Conservation (phyloP, 53 echinoderm and acorn worm genomes). For the Zoroaster sp. region DNA sequence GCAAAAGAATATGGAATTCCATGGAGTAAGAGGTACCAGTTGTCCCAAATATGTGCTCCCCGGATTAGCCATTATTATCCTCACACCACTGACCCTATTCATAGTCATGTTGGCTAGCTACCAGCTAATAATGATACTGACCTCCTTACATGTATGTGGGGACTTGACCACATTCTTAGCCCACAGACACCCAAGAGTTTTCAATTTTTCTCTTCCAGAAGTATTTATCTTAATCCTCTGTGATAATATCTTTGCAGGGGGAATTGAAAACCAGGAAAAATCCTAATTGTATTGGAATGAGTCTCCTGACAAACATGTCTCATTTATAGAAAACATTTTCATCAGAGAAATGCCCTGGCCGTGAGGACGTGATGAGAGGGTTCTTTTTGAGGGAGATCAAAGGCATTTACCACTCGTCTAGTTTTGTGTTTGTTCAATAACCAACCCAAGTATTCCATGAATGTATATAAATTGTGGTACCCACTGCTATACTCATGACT, state of each 20-base stretch:
- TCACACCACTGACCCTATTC: not conserved
- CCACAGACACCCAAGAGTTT: not conserved
- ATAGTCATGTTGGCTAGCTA: too few species aligned
- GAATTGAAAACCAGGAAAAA: not conserved
- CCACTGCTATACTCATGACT: too few species aligned
- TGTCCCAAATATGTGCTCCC: not conserved
- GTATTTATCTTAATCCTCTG: not conserved
- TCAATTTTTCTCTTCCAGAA: not conserved
- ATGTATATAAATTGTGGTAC: too few species aligned
- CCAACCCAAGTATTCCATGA: too few species aligned
- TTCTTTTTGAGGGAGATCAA: too few species aligned
- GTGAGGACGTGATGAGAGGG: too few species aligned
- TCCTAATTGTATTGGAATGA: not conserved
- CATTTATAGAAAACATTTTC: not conserved
- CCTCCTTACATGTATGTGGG: not conserved
- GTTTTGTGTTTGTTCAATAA: too few species aligned
- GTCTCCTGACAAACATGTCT: not conserved
- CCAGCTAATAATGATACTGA: not conserved
- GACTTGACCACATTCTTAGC: not conserved
- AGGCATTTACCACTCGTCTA: too few species aligned
- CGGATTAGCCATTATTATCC: not conserved
- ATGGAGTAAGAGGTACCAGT: not conserved
- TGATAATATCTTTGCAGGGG: not conserved
- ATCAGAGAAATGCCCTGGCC: too few species aligned
- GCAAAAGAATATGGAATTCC: not conserved